These are phyloP conservation scores for Triops cancriformis DNA, from an alignment of 1,140 invertebrate species.

Conservation along the genomic window DNA sequence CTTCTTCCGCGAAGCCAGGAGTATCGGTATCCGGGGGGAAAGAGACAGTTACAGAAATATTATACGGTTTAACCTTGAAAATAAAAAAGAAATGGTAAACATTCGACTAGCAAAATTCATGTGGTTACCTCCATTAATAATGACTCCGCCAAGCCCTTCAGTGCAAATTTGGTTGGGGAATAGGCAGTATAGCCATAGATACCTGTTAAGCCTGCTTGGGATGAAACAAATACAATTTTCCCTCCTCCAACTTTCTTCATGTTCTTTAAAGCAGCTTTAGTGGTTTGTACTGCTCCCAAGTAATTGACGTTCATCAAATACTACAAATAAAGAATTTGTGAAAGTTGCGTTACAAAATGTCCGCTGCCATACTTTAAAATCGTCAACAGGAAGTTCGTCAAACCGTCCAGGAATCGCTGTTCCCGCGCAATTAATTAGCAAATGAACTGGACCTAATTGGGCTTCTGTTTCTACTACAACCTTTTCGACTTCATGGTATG, in stretches of 20 bases:
- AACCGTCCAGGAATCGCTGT: slow-evolving; percentile 53
- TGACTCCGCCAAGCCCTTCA: slow-evolving; percentile 87
- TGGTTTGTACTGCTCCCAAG: slow-evolving; percentile 46
- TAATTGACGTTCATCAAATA: slow-evolving; percentile 52
- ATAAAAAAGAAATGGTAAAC: neutral
- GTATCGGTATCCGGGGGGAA: slow-evolving; percentile 97
- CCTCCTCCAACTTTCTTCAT: slow-evolving; percentile 51
- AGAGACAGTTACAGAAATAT: slow-evolving; percentile 74
- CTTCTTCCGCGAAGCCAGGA: slow-evolving; percentile 81
- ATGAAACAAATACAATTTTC: slow-evolving; percentile 75
- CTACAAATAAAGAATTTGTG: slow-evolving; percentile 34
- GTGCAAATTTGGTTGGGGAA: slow-evolving; percentile 84
- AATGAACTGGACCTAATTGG: slow-evolving; percentile 64
- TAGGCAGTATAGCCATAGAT: slow-evolving; percentile 88
- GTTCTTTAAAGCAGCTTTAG: slow-evolving; percentile 44
- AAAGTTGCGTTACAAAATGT: neutral
- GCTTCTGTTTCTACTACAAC: slow-evolving; percentile 53
- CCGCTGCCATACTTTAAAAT: slow-evolving; percentile 50
- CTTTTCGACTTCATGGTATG: slow-evolving; percentile 53
- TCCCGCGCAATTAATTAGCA: slow-evolving; percentile 89
- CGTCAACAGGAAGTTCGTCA: slow-evolving; percentile 63
- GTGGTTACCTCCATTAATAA: slow-evolving; percentile 74
- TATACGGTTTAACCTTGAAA: slow-evolving; percentile 57
- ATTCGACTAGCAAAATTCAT: slow-evolving; percentile 14
- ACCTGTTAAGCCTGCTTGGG: slow-evolving; percentile 78